These are phyloP conservation scores for Megaceryle maxima DNA, from an alignment of 2,113 vertebrate genomes.

Conservation along the genomic window DNA sequence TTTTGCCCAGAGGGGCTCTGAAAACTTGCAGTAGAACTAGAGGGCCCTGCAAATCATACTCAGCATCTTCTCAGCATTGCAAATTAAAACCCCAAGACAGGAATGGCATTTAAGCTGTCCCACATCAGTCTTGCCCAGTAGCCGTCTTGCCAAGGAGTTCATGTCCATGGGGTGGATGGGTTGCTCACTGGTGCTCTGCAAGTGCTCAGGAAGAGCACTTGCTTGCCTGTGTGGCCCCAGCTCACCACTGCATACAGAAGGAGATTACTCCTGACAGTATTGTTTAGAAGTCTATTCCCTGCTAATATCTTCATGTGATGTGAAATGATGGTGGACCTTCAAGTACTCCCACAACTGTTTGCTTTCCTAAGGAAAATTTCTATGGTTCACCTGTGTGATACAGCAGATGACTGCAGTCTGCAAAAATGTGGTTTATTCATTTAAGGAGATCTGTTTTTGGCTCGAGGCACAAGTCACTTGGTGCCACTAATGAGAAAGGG, in stretches of 20 bases:
- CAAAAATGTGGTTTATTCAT: not conserved
- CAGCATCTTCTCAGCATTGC: not conserved
- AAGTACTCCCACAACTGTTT: not conserved
- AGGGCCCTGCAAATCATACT: not conserved
- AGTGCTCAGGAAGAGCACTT: not conserved
- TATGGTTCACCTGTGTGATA: not conserved
- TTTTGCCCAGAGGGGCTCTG: not conserved
- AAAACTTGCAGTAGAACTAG: not conserved
- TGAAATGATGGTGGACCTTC: not conserved
- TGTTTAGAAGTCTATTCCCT: not conserved
- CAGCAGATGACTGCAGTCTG: not conserved
- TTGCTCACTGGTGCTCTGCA: not conserved
- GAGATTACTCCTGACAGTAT: not conserved
- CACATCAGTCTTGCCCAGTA: not conserved
- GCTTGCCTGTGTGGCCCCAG: not conserved
- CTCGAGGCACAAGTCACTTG: accelerated
- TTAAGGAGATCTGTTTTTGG: not conserved
- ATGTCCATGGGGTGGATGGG: not conserved
- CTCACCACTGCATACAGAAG: accelerated
- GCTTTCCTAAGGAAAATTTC: not conserved
- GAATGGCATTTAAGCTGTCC: not conserved
- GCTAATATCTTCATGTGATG: not conserved
- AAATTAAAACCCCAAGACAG: not conserved
- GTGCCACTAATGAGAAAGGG: not conserved
- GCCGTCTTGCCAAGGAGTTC: not conserved